A percentile compares a stretch with the other conserved stretches of the same genome.
Evolutionary conservation across 2,797 vertebrate species (phyloP).

Genomic region (Glossophaga mutica): DNA sequence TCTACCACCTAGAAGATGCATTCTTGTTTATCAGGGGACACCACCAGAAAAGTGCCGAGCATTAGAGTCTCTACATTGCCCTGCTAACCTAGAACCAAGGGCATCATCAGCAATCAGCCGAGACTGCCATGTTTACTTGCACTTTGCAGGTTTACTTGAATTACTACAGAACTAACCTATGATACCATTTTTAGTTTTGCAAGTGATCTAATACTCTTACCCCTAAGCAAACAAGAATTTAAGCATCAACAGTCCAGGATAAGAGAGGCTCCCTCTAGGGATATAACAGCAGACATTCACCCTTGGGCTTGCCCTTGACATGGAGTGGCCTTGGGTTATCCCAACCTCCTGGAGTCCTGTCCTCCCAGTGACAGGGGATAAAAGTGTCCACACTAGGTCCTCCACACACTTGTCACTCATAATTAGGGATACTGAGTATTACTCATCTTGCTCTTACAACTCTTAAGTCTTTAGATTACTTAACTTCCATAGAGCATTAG

Average conservation of each 20-base stretch:
- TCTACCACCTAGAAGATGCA: too few species aligned
- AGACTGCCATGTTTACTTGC: fast-evolving
- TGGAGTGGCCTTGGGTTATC: not conserved
- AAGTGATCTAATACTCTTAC: not conserved
- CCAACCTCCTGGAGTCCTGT: too few species aligned
- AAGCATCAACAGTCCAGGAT: not conserved
- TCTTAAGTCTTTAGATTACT: not conserved
- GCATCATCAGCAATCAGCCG: fast-evolving
- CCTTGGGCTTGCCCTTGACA: not conserved
- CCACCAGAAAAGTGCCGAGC: fast-evolving
- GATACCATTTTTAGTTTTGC: too few species aligned
- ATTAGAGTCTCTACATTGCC: fast-evolving
- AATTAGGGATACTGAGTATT: not conserved
- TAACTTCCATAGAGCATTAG: not conserved
- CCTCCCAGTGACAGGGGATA: not conserved
- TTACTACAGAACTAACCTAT: too few species aligned
- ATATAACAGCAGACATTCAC: too few species aligned
- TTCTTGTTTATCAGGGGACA: not conserved
- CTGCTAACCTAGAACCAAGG: not conserved
- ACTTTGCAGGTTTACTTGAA: too few species aligned
- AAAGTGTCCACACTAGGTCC: not conserved
- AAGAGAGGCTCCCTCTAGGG: not conserved
- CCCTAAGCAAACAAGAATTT: not conserved
- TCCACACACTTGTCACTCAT: not conserved
- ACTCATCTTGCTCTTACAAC: too few species aligned